Evolutionary conservation across 2,113 vertebrate genomes (phyloP).

Genomic region (Lynx canadensis): DNA sequence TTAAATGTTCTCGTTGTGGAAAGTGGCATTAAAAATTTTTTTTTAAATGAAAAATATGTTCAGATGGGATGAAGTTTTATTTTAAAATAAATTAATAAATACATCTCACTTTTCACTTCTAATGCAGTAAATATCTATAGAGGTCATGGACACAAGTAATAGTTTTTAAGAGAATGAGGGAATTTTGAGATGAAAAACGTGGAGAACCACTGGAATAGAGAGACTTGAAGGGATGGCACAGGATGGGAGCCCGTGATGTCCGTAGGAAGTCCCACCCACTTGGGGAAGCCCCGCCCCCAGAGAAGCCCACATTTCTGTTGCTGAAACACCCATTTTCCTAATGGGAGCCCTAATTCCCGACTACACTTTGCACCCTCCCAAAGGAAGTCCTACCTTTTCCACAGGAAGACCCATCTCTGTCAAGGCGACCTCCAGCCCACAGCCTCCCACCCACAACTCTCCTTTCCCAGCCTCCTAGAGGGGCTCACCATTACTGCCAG

Average conservation of each 20-base stretch:
- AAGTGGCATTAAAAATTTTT: neutral
- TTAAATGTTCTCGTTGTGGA: neutral
- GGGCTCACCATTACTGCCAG: constrained; percentile 43
- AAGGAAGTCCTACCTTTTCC: neutral
- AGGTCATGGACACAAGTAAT: neutral
- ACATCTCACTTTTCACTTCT: neutral
- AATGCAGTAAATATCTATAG: neutral
- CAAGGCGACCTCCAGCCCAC: neutral
- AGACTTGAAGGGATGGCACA: neutral
- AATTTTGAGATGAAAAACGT: neutral
- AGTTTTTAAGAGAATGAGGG: neutral
- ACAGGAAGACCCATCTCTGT: neutral
- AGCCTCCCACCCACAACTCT: neutral
- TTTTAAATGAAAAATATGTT: neutral
- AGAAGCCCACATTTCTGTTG: neutral
- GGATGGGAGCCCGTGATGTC: accelerated
- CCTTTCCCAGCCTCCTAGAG: neutral
- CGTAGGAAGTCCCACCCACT: neutral
- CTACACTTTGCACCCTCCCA: neutral
- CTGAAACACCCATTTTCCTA: neutral
- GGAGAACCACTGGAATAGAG: neutral
- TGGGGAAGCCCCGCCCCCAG: neutral
- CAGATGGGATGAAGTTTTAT: neutral
- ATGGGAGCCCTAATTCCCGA: neutral
- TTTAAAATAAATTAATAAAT: neutral